Conservation (phyloP, 2,797 vertebrate species). For the Cuniculus paca region DNA sequence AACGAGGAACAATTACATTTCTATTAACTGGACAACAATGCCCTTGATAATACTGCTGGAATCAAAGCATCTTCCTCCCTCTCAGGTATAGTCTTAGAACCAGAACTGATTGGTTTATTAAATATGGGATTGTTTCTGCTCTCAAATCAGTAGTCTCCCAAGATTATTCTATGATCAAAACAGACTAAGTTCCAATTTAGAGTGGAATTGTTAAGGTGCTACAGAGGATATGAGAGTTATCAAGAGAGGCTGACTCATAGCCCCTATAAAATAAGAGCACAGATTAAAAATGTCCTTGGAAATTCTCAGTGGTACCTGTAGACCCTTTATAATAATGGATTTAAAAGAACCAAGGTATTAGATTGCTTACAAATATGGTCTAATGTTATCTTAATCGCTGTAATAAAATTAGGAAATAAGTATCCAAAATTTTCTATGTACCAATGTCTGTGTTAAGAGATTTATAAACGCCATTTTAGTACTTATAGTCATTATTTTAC, state of each 20-base stretch:
- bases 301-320: neutral
- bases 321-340: neutral
- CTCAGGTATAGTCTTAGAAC: conserved; percentile 35
- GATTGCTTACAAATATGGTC: neutral
- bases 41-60: conserved; percentile 46
- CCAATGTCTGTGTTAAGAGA: neutral
- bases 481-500: neutral
- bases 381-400: neutral
- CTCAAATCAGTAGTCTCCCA: neutral
- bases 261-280: neutral
- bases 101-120: conserved; percentile 48
- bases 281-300: neutral
- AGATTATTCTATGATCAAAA: neutral
- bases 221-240: neutral
- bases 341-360: neutral
- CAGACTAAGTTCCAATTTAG: conserved; percentile 26
- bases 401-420: neutral
- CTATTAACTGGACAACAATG: conserved; percentile 63
- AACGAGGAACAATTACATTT: conserved; percentile 64
- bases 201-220: neutral
- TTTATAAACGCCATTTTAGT: conserved; percentile 9
- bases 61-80: neutral
- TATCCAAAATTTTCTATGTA: neutral
- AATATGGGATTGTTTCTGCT: conserved; percentile 47
- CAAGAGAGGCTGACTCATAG: neutral